Percentiles rank a stretch among this genome's conserved stretches.
phyloP scores from a whole-genome alignment of 2,888 invertebrate species.

The Amiota communis region DNA sequence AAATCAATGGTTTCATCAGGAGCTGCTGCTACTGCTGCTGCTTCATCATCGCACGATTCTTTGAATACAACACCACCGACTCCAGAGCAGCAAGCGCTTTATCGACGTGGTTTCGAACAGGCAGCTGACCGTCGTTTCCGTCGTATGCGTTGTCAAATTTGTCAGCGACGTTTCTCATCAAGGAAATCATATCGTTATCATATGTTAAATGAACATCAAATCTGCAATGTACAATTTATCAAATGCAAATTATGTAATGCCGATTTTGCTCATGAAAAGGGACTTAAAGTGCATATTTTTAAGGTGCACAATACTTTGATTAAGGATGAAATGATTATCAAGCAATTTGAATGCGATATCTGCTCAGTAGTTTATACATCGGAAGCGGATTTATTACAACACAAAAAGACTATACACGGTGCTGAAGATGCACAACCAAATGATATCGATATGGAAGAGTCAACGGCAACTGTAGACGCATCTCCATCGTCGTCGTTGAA shows the following conservation, averaged over 20 bases:
- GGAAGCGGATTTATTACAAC: constrained; percentile 68
- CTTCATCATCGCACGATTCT: background rate
- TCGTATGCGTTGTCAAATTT: constrained; percentile 72
- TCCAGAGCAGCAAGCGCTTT: constrained; percentile 62
- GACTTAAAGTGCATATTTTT: constrained; percentile 72
- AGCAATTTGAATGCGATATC: constrained; percentile 72
- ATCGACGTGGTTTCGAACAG: constrained; percentile 67
- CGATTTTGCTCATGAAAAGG: constrained; percentile 73
- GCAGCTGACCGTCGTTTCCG: constrained; percentile 70
- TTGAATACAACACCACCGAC: constrained; percentile 45
- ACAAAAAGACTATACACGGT: constrained; percentile 70
- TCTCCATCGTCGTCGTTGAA: background rate
- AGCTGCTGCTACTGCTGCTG: no score
- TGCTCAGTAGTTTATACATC: constrained; percentile 72
- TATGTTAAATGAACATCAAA: constrained; percentile 73
- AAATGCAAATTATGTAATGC: constrained; percentile 73
- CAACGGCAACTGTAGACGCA: constrained; percentile 27
- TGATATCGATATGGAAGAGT: constrained; percentile 40
- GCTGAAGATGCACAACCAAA: constrained; percentile 47
- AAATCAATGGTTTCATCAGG: background rate
- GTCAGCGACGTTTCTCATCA: constrained; percentile 72
- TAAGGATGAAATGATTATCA: constrained; percentile 69
- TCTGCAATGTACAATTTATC: constrained; percentile 72
- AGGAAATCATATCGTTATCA: constrained; percentile 73
- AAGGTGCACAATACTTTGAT: constrained; percentile 71